Conservation (phyloP, 2,797 vertebrate genomes). For the Delichon dasypus region DNA sequence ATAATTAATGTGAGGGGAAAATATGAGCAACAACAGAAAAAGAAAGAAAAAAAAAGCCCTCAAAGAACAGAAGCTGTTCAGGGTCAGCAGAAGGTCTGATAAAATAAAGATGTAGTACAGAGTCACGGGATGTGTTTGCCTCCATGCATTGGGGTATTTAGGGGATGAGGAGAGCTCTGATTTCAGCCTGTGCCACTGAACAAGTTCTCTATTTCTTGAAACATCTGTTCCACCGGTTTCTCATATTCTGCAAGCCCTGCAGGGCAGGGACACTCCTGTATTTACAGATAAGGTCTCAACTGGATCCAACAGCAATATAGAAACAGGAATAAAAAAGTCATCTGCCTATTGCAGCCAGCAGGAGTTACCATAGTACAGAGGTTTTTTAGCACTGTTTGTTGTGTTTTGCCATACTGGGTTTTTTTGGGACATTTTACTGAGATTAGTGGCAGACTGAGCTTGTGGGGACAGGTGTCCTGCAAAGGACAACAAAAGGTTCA, state of each 20-base stretch:
- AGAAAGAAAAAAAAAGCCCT: background rate
- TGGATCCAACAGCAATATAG: background rate
- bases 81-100: constrained; percentile 51
- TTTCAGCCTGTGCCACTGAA: background rate
- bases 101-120: background rate
- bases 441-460: background rate
- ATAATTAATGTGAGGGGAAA: constrained; percentile 52
- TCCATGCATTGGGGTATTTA: background rate
- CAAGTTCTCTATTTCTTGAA: background rate
- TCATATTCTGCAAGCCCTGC: background rate
- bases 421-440: background rate
- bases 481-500: background rate
- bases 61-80: constrained; percentile 42
- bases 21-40: constrained; percentile 27
- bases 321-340: background rate
- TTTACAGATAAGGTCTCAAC: background rate
- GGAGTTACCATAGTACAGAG: background rate
- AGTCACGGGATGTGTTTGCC: background rate
- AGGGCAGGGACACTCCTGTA: background rate
- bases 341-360: background rate
- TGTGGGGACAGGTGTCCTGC: background rate
- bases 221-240: constrained; percentile 7
- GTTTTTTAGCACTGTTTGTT: background rate
- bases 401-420: background rate
- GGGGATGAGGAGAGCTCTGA: background rate